Conservation (phyloP, 2,888 invertebrate species). For the Helicoverpa assulta region DNA sequence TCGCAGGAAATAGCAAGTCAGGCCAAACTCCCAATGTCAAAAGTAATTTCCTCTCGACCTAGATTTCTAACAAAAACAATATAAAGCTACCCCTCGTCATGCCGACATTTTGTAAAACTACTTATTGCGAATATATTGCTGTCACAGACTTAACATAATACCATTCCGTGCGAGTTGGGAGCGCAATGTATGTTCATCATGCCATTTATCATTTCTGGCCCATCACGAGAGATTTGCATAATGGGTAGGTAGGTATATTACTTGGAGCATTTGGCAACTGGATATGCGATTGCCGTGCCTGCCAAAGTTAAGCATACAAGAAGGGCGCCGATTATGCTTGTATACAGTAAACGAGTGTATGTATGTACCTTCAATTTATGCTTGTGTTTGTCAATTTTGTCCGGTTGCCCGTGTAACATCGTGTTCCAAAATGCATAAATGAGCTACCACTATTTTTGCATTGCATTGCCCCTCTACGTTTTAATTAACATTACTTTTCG, state of each 20-base stretch:
- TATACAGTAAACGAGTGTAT: too few species aligned
- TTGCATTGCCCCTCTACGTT: too few species aligned
- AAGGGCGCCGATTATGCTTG: too few species aligned
- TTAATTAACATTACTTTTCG: too few species aligned
- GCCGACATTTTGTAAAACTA: background rate
- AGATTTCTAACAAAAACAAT: slow-evolving; percentile 1
- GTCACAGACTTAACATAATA: background rate
- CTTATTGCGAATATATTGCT: background rate
- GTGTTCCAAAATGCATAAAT: too few species aligned
- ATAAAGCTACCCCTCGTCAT: slow-evolving; percentile 7
- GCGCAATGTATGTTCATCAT: slow-evolving; percentile 12
- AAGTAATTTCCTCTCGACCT: background rate
- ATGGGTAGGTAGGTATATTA: background rate
- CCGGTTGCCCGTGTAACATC: too few species aligned
- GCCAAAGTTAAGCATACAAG: too few species aligned
- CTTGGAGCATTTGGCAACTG: too few species aligned
- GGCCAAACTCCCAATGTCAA: background rate
- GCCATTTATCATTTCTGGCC: slow-evolving; percentile 11
- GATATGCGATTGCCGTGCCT: too few species aligned
- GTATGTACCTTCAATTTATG: too few species aligned
- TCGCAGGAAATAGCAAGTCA: background rate
- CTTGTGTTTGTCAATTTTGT: too few species aligned
- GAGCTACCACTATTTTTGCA: too few species aligned
- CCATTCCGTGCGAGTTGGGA: background rate
- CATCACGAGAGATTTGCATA: slow-evolving; percentile 3